Evolutionary conservation across 1,140 invertebrate genomes (phyloP).

Genomic region (Globodera ellingtonae): DNA sequence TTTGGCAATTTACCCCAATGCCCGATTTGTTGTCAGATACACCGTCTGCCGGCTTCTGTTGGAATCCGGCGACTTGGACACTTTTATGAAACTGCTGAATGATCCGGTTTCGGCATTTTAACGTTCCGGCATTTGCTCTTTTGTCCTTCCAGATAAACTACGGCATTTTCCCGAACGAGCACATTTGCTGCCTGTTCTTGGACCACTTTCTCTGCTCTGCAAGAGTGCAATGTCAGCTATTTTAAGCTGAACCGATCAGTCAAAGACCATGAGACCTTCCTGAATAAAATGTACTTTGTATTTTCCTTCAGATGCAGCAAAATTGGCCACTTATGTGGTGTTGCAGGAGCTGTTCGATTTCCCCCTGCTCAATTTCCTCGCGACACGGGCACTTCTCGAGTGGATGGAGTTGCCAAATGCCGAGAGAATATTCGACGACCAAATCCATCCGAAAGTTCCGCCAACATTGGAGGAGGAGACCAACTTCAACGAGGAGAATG

Average conservation of each 20-base stretch:
- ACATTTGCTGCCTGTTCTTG: constrained; percentile 79
- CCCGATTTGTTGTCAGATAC: constrained; percentile 67
- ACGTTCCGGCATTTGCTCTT: constrained; percentile 1
- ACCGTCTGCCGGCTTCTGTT: constrained; percentile 76
- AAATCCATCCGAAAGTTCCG: constrained; percentile 7
- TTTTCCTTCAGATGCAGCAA: constrained; percentile 72
- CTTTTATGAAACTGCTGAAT: constrained; percentile 76
- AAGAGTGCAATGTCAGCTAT: constrained; percentile 66
- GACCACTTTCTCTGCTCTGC: constrained; percentile 76
- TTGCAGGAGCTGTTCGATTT: constrained; percentile 83
- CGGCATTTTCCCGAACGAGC: constrained; percentile 83
- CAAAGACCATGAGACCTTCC: neutral
- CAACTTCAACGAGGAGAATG: constrained; percentile 65
- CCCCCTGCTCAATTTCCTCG: constrained; percentile 74
- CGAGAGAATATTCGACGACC: constrained; percentile 57
- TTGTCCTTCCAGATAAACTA: constrained; percentile 72
- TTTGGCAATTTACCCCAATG: neutral
- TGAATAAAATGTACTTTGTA: neutral
- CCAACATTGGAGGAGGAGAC: constrained; percentile 24
- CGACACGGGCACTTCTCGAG: constrained; percentile 76
- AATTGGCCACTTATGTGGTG: constrained; percentile 79
- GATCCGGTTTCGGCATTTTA: constrained; percentile 70
- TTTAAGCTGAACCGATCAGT: constrained; percentile 1
- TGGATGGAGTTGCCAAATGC: constrained; percentile 67
- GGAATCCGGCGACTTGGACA: constrained; percentile 70